Evolutionary conservation across 30 jellyfish, hydroid and myxozoan species (phyloP).

Genomic region (Aurelia sp.): DNA sequence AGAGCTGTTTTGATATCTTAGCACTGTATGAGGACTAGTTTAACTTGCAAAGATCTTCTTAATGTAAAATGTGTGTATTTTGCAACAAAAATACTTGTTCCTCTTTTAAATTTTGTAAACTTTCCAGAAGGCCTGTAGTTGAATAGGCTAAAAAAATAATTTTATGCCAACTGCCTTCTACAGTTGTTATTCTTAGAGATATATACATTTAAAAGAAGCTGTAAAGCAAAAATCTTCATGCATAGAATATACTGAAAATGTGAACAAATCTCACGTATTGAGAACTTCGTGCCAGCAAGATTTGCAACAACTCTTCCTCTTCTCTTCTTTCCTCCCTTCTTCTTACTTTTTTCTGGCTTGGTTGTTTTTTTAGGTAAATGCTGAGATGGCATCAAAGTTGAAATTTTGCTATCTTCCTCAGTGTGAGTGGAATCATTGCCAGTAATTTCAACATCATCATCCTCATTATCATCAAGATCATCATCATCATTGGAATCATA

Average conservation of each 20-base stretch:
- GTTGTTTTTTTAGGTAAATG: neutral
- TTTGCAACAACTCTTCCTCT: conserved; percentile 58
- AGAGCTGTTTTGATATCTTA: too few species aligned
- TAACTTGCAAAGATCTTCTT: too few species aligned
- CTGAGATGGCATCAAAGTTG: neutral
- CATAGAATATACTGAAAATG: too few species aligned
- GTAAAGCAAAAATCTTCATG: neutral
- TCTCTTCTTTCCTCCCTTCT: conserved; percentile 50
- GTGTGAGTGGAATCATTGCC: neutral
- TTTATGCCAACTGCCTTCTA: too few species aligned
- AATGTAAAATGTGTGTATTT: too few species aligned
- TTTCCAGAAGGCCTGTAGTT: too few species aligned
- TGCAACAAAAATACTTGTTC: too few species aligned
- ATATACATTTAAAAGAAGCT: neutral
- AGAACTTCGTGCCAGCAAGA: conserved; percentile 72
- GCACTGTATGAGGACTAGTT: too few species aligned
- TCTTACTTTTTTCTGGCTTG: conserved; percentile 7
- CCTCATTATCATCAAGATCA: conserved; percentile 7
- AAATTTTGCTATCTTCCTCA: neutral
- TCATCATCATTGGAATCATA: conserved; percentile 40
- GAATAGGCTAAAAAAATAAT: too few species aligned
- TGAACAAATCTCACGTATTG: conserved; percentile 49
- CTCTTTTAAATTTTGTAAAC: too few species aligned
- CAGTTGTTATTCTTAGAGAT: neutral
- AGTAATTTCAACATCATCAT: conserved; percentile 20